phyloP scores from a whole-genome alignment of 2,797 vertebrate species.

The Hippopotamyrus pictus region DNA sequence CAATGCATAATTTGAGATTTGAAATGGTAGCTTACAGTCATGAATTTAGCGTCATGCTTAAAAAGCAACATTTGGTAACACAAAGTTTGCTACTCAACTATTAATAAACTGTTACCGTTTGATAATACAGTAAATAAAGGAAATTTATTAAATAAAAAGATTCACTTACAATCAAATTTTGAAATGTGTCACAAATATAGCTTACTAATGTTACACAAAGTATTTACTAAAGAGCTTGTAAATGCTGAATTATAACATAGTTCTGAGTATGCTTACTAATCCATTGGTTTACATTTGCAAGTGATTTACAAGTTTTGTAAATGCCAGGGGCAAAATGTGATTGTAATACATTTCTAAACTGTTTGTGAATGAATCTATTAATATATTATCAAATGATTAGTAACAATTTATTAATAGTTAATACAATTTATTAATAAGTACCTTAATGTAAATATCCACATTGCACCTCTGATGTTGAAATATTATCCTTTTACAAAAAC shows the following conservation, averaged over 20 bases:
- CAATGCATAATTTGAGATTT: neutral
- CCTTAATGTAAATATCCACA: neutral
- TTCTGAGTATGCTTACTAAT: neutral
- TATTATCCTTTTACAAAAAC: neutral
- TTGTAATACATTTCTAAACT: neutral
- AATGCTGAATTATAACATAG: neutral
- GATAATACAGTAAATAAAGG: neutral
- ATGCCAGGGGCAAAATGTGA: neutral
- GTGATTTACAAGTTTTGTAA: neutral
- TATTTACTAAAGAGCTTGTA: neutral
- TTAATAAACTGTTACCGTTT: neutral
- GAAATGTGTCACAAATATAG: neutral
- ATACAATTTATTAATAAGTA: neutral
- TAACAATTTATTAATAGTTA: neutral
- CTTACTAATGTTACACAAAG: neutral
- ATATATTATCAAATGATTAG: neutral
- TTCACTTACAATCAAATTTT: neutral
- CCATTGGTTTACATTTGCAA: neutral
- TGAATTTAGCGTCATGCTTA: neutral
- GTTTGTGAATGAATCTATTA: neutral
- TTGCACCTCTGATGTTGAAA: neutral
- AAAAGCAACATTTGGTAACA: neutral
- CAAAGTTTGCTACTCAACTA: neutral
- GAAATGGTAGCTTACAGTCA: neutral
- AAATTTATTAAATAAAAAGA: neutral